Conservation (phyloP, 1,140 invertebrate species). For the Sipha flava region DNA sequence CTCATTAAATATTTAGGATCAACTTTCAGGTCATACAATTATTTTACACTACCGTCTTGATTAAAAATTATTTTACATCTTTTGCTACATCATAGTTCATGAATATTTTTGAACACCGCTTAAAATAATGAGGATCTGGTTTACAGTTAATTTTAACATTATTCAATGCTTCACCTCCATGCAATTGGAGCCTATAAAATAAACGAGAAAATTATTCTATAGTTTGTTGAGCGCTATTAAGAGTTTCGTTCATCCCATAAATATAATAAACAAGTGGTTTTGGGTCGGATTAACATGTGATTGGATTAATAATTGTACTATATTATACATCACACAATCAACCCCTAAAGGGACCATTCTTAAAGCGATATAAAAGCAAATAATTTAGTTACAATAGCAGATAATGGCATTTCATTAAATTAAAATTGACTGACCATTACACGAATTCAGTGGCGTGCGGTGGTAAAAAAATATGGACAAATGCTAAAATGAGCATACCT, state of each 20-base stretch:
- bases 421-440: too few relatives aligned
- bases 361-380: too few relatives aligned
- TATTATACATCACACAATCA: too few relatives aligned
- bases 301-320: too few relatives aligned
- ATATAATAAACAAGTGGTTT: not conserved
- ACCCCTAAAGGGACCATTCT: too few relatives aligned
- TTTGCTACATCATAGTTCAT: not conserved
- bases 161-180: not conserved
- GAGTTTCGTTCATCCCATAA: not conserved
- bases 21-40: not conserved
- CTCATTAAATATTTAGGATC: too few relatives aligned
- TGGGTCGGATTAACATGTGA: not conserved
- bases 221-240: not conserved
- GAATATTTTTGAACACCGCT: not conserved
- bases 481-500: too few relatives aligned
- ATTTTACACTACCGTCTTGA: not conserved
- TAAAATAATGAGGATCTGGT: not conserved
- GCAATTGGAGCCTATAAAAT: not conserved
- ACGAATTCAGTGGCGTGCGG: too few relatives aligned
- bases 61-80: not conserved
- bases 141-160: not conserved
- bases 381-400: too few relatives aligned
- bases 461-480: too few relatives aligned
- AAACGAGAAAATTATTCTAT: not conserved
- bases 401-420: too few relatives aligned